A percentile compares a stretch with the other conserved stretches of the same genome.
These are phyloP conservation scores for Serinus canaria DNA, from an alignment of 2,113 vertebrate species.

Conservation along the genomic window DNA sequence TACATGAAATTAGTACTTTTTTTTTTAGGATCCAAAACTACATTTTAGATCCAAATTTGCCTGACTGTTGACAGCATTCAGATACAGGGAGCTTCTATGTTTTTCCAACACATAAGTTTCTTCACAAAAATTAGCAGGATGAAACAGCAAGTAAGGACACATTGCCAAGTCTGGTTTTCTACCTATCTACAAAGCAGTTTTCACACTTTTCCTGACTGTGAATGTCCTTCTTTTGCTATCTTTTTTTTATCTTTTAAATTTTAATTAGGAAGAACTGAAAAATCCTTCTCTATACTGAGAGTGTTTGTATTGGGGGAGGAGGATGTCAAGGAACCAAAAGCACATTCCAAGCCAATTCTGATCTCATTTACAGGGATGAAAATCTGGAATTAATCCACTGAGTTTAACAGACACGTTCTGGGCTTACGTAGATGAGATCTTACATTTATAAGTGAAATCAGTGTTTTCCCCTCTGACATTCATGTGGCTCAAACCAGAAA, in stretches of 20 bases:
- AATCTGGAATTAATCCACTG: constrained; percentile 48
- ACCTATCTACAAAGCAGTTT: constrained; percentile 37
- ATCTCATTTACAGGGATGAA: constrained; percentile 27
- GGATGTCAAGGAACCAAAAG: neutral
- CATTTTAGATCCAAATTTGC: constrained; percentile 23
- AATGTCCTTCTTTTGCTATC: neutral
- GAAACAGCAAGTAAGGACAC: constrained; percentile 22
- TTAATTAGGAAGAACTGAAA: constrained; percentile 30
- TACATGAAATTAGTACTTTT: neutral
- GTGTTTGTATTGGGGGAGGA: neutral
- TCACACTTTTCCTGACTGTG: constrained; percentile 30
- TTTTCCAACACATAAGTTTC: constrained; percentile 49
- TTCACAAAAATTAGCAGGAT: constrained; percentile 51
- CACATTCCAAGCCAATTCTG: constrained; percentile 33
- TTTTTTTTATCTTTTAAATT: neutral
- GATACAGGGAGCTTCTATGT: constrained; percentile 17
- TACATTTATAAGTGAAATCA: constrained; percentile 33
- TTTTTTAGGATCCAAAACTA: neutral
- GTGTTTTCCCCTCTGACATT: constrained; percentile 15
- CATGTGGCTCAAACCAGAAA: neutral
- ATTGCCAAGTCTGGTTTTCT: constrained; percentile 47
- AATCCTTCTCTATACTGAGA: neutral
- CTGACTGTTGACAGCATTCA: constrained; percentile 5
- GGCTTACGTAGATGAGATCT: constrained; percentile 3
- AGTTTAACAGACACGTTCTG: constrained; percentile 33